Evolutionary conservation across 92 coral and sea anemone species (phyloP), one percentile per base, ranked within the genome.

Genomic region (Palythoa heliodiscus): DNA sequence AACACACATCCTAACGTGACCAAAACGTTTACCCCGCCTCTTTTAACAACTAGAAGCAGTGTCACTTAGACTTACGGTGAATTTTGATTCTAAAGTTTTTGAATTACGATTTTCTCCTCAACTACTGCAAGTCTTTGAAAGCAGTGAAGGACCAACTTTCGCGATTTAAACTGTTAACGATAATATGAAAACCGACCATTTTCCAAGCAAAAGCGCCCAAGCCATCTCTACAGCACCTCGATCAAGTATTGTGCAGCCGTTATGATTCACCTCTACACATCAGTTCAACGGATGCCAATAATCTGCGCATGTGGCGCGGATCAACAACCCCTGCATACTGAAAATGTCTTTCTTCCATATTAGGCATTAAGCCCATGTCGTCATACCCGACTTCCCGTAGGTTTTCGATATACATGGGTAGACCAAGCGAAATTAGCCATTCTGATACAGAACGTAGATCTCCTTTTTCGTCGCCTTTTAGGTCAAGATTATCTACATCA

Each of bases 341-440:
- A 61, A 95, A 93, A 88, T 95, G 98, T 78, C 86, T 94, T 70
- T 95, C 96, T 76, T 92, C 91, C 82, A 94, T 89, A 71, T 86
- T 80, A 53, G 98, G 98, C 89, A 95, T 86, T 61, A 53, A 71
- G 38, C 53, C 78, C 95, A 95, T 92, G 84, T 92, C 98, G 70
- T 94, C 98, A 83, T 92, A 95, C 20, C 92, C 95, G 39, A 92
- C 98, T 73, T 95, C 98, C 19, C 52, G 79, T 12, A 95, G 63
- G 60, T 88, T 94, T 67, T 90, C 92, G 66, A 92, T 89, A 50
- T 95, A 95, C 98, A 93, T 95, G 11, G 98, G 98, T 4, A 95
- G 80, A 1, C 98, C 98, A 24, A 95, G 90, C 12, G 98, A 95
- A 15, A 90, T 87, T 35, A 95, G 81, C 98, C 98, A 95, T 13